phyloP scores from a whole-genome alignment of 2,797 vertebrate genomes.

The Cephalopachus bancanus region DNA sequence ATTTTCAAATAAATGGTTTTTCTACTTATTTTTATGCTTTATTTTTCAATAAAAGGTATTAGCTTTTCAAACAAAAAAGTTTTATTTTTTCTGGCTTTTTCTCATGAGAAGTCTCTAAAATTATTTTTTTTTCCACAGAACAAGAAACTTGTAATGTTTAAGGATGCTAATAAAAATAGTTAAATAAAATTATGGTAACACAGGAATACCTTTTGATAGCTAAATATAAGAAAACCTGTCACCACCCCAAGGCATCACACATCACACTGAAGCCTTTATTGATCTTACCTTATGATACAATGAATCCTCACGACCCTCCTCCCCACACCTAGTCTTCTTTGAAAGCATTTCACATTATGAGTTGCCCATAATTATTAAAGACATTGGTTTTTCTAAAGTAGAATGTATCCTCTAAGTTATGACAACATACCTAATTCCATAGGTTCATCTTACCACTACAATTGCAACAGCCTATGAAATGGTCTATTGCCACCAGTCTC shows the following conservation, averaged over 20 bases:
- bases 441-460: neutral
- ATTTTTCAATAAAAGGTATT: neutral
- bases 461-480: neutral
- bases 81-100: neutral
- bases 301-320: neutral
- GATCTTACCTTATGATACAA: neutral
- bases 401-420: neutral
- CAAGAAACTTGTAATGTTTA: neutral
- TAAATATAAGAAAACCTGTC: neutral
- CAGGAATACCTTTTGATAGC: neutral
- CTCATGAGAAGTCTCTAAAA: neutral
- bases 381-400: neutral
- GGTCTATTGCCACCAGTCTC: neutral
- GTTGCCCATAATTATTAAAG: neutral
- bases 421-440: neutral
- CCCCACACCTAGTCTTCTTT: neutral
- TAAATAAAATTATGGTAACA: neutral
- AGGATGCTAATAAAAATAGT: neutral
- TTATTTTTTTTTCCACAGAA: neutral
- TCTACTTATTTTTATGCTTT: neutral
- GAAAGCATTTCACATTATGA: slow-evolving; percentile 1
- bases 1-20: neutral
- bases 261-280: neutral
- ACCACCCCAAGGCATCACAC: too few relatives aligned
- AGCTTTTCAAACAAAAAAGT: neutral